Evolutionary conservation across 2,797 vertebrate species (phyloP), one percentile per base, ranked within the genome.

Genomic region (Loris lydekkerianus): DNA sequence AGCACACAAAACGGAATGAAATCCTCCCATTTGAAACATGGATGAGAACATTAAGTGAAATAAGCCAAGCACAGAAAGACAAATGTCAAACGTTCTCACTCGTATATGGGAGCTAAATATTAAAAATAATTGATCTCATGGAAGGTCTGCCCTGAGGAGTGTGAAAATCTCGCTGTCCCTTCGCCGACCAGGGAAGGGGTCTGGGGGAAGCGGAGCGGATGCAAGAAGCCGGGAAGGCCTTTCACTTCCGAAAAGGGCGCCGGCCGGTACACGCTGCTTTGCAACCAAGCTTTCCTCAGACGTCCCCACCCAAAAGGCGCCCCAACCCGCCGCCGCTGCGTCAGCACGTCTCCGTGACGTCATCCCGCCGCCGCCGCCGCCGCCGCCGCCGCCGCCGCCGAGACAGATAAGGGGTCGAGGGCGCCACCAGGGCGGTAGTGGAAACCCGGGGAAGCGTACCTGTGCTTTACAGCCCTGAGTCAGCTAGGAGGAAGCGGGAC

Each of bases 301-400:
- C 14, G 14, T 18, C 23, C 13, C 29, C 3, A 2, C 37, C 10
- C 21, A 1, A 27, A 75, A 43, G 9, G 23, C 61, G 21, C 18
- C 40, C 75, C 40, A 5, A 23, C 49, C 9, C 67, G 49, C 61
- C 14, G 13, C 87, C 27, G 10, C 34, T 10, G 46, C 93, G 87
- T 92, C 69, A 23, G 15, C 84, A 91, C 94, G 95, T 70, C 80
- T 2, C 49, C 29, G 17, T 88, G 94, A 81, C 97, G 95, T 96
- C 77, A 90, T 1, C 70, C 10, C 76, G 56, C 46, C 63, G 17
- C 46, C 15, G 2, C 65, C 1, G 27, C 46, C 63, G 14, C 56
- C 20, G 1, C n/a, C n/a, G n/a, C n/a, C n/a, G 34, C 34, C 34
- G 34, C 46, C 63, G 17, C 56, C 20, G 2, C 65, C 1, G 27